A percentile compares a stretch with the other conserved stretches of the same genome.
Evolutionary conservation across 1,140 invertebrate genomes (phyloP).

Genomic region (Hyphantria cunea): DNA sequence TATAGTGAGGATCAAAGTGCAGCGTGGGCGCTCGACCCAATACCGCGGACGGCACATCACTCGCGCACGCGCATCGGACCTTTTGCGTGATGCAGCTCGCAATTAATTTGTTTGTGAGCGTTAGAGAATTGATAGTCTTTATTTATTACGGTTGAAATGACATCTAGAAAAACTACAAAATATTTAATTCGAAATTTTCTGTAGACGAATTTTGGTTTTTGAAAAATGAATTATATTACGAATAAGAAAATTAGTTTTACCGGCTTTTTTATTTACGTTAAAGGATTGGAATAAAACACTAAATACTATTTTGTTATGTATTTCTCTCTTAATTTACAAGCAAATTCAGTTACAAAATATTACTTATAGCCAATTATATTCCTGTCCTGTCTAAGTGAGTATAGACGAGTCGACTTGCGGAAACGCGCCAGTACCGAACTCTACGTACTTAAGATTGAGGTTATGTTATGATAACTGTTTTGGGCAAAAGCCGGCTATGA

Average conservation of each 20-base stretch:
- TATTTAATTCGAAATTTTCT: no score
- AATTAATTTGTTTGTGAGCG: slow-evolving; percentile 47
- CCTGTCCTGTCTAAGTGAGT: slow-evolving; percentile 28
- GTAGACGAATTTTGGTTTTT: no score
- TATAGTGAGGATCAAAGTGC: slow-evolving; percentile 76
- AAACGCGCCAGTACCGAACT: slow-evolving; percentile 58
- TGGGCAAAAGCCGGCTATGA: slow-evolving; percentile 60
- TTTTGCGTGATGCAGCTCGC: slow-evolving; percentile 52
- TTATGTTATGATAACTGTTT: slow-evolving; percentile 79
- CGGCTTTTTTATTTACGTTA: slow-evolving; percentile 8
- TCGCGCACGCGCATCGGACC: slow-evolving; percentile 61
- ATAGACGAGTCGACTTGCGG: slow-evolving; percentile 29
- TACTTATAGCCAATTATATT: slow-evolving; percentile 64
- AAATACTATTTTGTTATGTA: slow-evolving; percentile 56
- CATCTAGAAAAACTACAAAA: no score
- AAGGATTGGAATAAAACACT: slow-evolving; percentile 76
- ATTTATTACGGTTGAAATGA: slow-evolving; percentile 36
- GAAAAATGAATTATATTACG: no score
- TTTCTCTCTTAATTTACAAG: slow-evolving; percentile 52
- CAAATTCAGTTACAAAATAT: slow-evolving; percentile 48
- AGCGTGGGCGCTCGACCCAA: slow-evolving; percentile 77
- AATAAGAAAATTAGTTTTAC: slow-evolving; percentile 9
- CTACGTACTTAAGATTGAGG: slow-evolving; percentile 70
- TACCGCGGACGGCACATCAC: slow-evolving; percentile 64
- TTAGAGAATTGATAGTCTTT: slow-evolving; percentile 43